Base-by-base conservation (phyloP, 2,888 invertebrate species). In the Rhodophaea formosa region DNA sequence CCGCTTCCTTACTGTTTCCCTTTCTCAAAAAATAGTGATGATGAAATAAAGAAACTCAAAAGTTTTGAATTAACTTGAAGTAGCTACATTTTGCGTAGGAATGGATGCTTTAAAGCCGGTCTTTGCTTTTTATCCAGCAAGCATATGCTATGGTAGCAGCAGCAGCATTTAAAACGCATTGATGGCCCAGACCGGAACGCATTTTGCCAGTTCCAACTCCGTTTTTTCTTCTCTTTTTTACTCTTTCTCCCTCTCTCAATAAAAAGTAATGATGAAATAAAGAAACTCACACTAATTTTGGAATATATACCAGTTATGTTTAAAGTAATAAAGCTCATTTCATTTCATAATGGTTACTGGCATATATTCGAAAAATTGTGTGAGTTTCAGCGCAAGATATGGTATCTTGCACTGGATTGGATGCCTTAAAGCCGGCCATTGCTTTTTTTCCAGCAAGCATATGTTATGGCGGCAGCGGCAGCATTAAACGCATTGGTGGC, bases 401-500 rank as follows among this genome's bases (percentile, higher is more conserved):
- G 68, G 72, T 46, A 23, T 46, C 46, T 23, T n/a, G 12, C 17
- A 43, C 5, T 53, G 15, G 14, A 14, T 5, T 14, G 6, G 7
- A 14, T 10, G 0, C 53, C 43, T 53, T 23, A 39, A 53, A 14
- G n/a, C 42, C 23, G 42, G 23, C 44, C 14, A 44, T 44, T 44
- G 35, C 30, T 56, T 56, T 66, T 68, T 63, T 68, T 68, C 60
- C 62, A 56, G 62, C 66, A 69, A 83, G 84, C 87, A 84, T 85
- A 75, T 87, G 85, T 85, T 84, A 77, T 72, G 74, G 71, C 66
- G 58, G 58, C 57, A 45, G 70, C 69, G 68, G 58, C 57, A 46
- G 71, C 71, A 80, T 78, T 79, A 78, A 79, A 79, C 79, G 78
- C 86, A 80, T 77, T 80, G 71, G 86, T 85, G 88, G 79, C 78